A percentile compares a stretch with the other conserved stretches of the same genome.
Conservation (phyloP, 2,888 invertebrate genomes). For the Monopis laevigella region DNA sequence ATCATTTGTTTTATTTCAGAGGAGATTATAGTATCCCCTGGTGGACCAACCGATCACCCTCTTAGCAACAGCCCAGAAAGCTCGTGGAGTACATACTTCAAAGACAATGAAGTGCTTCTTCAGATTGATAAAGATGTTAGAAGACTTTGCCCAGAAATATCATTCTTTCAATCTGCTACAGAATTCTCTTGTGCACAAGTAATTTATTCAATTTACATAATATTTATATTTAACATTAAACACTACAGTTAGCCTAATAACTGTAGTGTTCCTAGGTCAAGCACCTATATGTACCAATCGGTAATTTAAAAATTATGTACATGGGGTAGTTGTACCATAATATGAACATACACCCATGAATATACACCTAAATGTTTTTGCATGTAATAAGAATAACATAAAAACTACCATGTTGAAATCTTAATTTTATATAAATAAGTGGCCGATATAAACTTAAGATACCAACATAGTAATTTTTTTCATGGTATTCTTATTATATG, state of each 20-base stretch:
- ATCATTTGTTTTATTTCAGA: no score
- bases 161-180: slow-evolving; percentile 94
- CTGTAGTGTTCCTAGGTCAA: background rate
- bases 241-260: no score
- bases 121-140: slow-evolving; percentile 99
- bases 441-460: no score
- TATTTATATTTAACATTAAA: background rate
- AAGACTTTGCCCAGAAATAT: slow-evolving; percentile 93
- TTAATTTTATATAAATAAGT: no score
- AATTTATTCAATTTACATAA: slow-evolving; percentile 18
- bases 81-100: slow-evolving; percentile 95
- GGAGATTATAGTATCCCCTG: slow-evolving; percentile 89
- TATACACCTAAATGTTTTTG: no score
- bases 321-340: no score
- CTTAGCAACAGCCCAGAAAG: slow-evolving; percentile 95
- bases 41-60: slow-evolving; percentile 84
- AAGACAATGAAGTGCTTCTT: slow-evolving; percentile 95
- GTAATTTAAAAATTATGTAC: background rate
- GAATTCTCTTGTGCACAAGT: slow-evolving; percentile 87
- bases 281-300: background rate
- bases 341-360: no score
- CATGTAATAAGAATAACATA: no score
- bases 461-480: no score
- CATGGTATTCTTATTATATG: no score
- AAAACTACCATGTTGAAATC: no score